Base-by-base conservation (phyloP, 2,113 vertebrate species). In the Spheniscus mendiculus region DNA sequence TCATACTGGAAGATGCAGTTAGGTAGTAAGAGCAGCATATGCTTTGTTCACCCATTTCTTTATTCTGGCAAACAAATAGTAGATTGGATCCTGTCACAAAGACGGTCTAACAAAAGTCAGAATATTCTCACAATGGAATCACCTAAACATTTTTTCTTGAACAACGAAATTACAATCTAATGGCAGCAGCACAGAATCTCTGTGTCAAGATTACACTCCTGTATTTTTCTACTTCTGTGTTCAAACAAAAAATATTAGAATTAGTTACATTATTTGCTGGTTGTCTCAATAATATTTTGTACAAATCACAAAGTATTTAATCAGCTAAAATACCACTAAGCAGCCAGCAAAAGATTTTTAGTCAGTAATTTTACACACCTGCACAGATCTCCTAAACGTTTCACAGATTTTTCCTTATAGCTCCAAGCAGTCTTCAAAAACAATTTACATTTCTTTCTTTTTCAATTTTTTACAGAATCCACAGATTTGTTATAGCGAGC, bases 401-500 rank as follows among this genome's bases (percentile, higher is more conserved):
- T 79, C 29, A 73, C 23, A 50, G 12, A 7, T 40, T 87, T 74
- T 86, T 89, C 42, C 47, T 66, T 56, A 61, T 13, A 50, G 15
- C 11, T 49, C 69, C 55, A 56, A 61, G 19, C 23, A 72, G 27
- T 10, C 40, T 85, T 69, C 36, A 80, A 62, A 88, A 73, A 87
- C 34, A 52, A 61, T 56, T 77, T 30, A 83, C 20, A 21, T 8
- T 17, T 4, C 47, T 65, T 79, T 88, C 3, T 76, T 47, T 88
- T 90, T 91, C 27, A 27, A 56, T 53, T 16, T 45, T 96, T 93
- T 69, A 58, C 95, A 99, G 99, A 97, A 98, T 98, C 96, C 99
- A 99, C 96, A 98, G 99, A 79, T 97, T 99, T 95, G 98, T 99
- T 82, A 98, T 99, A 95, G 98, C 96, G 36, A 96, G 95, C 19